Evolutionary conservation across 2,113 vertebrate genomes (phyloP).

Genomic region (Oenanthe oenanthe): DNA sequence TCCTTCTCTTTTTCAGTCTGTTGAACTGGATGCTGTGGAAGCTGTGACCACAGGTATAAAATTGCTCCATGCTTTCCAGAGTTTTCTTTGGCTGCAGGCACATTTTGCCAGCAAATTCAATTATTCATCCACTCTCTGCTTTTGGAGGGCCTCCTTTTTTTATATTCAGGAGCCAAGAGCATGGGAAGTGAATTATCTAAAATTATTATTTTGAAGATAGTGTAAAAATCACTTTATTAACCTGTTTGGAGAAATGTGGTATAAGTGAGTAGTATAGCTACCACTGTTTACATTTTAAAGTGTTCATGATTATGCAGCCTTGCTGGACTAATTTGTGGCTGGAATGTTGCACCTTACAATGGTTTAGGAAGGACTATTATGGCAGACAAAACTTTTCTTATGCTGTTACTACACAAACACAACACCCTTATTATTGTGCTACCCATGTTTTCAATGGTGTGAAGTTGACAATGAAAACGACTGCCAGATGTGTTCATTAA

Average conservation of each 20-base stretch:
- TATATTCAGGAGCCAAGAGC: not conserved
- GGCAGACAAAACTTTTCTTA: not conserved
- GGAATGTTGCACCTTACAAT: not conserved
- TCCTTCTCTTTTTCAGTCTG: not conserved
- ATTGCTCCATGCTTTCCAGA: not conserved
- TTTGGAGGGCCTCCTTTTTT: rapidly evolving
- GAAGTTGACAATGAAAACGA: not conserved
- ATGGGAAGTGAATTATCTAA: not conserved
- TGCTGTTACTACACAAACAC: not conserved
- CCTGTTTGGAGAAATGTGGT: not conserved
- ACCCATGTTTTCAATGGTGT: not conserved
- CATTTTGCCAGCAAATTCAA: not conserved
- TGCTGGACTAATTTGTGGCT: not conserved
- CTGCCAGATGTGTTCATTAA: rapidly evolving
- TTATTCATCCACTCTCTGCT: not conserved
- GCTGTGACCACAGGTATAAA: rapidly evolving
- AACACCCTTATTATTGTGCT: not conserved
- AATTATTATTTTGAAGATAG: not conserved
- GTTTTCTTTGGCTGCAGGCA: not conserved
- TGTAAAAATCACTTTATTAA: not conserved
- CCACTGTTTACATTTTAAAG: not conserved
- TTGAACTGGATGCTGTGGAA: not conserved
- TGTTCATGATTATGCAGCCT: not conserved
- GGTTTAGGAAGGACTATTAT: not conserved
- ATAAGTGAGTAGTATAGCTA: not conserved